Conservation (phyloP, 2,113 vertebrate genomes). For the Laticauda laticaudata region DNA sequence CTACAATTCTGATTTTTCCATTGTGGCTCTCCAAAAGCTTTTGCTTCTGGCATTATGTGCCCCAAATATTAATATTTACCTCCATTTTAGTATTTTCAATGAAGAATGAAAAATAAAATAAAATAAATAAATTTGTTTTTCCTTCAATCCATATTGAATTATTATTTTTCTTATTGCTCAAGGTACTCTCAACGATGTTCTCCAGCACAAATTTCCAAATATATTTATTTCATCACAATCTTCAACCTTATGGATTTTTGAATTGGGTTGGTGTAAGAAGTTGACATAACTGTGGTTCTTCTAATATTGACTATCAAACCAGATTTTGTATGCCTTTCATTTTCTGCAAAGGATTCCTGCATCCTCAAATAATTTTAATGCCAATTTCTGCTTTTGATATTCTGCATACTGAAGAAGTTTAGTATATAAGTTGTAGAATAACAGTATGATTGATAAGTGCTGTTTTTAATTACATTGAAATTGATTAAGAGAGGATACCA, state of each 20-base stretch:
- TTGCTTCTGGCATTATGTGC: background rate
- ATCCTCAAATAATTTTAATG: background rate
- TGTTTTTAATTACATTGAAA: background rate
- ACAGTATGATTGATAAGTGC: background rate
- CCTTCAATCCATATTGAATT: background rate
- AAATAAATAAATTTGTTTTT: background rate
- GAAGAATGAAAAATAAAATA: background rate
- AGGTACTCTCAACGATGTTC: background rate
- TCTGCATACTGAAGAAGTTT: background rate
- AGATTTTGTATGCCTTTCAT: background rate
- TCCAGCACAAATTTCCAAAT: background rate
- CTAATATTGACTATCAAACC: background rate
- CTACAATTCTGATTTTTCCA: background rate
- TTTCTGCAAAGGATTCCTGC: background rate
- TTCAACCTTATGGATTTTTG: background rate
- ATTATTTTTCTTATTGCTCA: background rate
- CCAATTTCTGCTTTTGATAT: background rate
- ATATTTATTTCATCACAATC: background rate
- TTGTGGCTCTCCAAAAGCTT: background rate
- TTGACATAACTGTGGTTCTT: background rate
- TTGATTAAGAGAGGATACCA: background rate
- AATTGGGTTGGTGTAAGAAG: background rate
- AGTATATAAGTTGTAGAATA: background rate
- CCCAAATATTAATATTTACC: background rate
- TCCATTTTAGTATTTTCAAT: background rate